Conservation (phyloP, 2,113 vertebrate species). For the Pycnonotus jocosus region DNA sequence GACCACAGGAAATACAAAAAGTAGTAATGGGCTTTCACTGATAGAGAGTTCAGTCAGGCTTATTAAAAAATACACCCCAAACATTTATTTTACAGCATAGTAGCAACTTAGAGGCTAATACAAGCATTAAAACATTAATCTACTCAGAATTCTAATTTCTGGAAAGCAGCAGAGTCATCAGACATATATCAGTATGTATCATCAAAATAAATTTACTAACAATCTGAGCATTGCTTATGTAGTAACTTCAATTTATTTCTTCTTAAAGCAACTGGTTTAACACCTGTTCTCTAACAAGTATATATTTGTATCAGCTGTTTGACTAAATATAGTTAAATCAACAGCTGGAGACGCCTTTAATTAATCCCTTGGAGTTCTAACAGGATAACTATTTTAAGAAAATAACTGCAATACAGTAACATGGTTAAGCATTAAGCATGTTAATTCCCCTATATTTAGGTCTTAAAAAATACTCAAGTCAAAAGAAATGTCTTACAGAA, state of each 20-base stretch:
- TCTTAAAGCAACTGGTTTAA: slow-evolving; percentile 45
- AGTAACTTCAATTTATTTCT: neutral
- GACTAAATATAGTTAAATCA: slow-evolving; percentile 35
- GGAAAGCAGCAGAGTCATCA: neutral
- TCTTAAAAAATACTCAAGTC: neutral
- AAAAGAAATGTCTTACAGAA: neutral
- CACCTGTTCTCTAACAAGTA: slow-evolving; percentile 37
- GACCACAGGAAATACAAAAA: neutral
- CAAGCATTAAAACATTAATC: neutral
- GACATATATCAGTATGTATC: neutral
- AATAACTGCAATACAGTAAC: slow-evolving; percentile 26
- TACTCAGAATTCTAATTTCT: neutral
- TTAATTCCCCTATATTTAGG: neutral
- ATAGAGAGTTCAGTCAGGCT: neutral
- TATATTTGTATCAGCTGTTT: neutral
- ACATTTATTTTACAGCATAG: neutral
- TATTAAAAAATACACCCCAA: neutral
- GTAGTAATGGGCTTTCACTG: neutral
- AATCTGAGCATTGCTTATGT: neutral
- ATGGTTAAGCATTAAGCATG: neutral
- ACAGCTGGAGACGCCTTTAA: slow-evolving; percentile 43
- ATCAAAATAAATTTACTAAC: neutral
- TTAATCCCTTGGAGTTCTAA: slow-evolving; percentile 14
- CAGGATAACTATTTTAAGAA: slow-evolving; percentile 52
- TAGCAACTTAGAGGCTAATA: neutral